Base-by-base conservation (phyloP, 1,140 invertebrate genomes). In the Neuroterus valhalla region DNA sequence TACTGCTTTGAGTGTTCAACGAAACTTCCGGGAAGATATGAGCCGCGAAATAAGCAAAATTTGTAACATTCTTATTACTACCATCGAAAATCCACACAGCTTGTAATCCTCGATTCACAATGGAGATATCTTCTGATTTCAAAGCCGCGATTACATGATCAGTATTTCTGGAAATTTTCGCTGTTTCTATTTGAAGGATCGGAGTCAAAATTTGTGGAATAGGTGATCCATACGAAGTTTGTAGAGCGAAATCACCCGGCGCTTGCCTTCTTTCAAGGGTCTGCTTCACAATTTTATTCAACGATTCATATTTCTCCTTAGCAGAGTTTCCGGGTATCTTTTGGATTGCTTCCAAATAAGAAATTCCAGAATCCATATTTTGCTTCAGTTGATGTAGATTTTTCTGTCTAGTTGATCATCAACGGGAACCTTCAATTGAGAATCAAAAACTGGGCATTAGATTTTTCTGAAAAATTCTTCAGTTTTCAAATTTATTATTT, bases 341-440 rank as follows among this genome's bases (percentile, higher is more conserved):
- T 67, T 88, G 88, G 68, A 89, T 85, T 0, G 81, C 85, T 0
- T 75, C 4, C 17, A 88, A 19, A 62, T 85, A 81, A 23, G 82
- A n/a, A 3, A 15, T n/a, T 74, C 69, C 17, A 8, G 55, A 62
- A 38, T 62, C 21, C 55, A 62, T 62, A 31, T 62, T 50, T 50
- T 50, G 11, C 31, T 62, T 0, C 15, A 3, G 21, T 55, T 26
- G 11, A 8, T n/a, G 55, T 15, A 1, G 31, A 62, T n/a, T 31
- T 62, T 62, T 38, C 52, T 62, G 21, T 31, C 14, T 55, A 14
- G 8, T 55, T 55, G 23, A 1, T 2, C 55, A 62, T 31, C 55
- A 62, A 62, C n/a, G 55, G 55, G 6, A 62, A 62, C 55, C 55
- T 62, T 62, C 31, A 62, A 62, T 3, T 62, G 6, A 62, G 12